Evolutionary conservation across 2,888 invertebrate genomes (phyloP), one percentile per base, ranked within the genome.

Genomic region (Drosophila leonis): DNA sequence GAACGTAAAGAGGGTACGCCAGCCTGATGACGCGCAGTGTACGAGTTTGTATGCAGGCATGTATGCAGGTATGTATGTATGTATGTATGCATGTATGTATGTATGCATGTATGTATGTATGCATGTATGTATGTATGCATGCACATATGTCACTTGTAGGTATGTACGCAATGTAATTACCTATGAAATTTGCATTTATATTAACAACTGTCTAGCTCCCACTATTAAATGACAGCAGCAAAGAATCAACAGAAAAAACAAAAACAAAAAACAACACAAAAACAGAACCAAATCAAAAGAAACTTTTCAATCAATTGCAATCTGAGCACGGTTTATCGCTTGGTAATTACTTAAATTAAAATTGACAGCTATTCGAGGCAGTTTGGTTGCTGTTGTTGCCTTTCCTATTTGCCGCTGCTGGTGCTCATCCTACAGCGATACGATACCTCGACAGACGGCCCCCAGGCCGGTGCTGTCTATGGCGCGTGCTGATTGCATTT

Each of bases 401-500:
- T 29, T 18, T 29, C n/a, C 10, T n/a, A 31, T 29, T 48, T 18
- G 49, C 9, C 27, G 5, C 13, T 4, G 31, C 18, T 15, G 24
- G 7, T 29, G 18, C 31, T 24, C 51, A 35, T 35, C 15, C 24
- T 24, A 35, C 10, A 10, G 35, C 35, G 8, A 9, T 35, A 24
- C 35, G 8, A 9, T 35, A 24, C 15, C 35, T 35, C 24, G 20
- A 15, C 51, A 52, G 51, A 35, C 51, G 51, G 35, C 51, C 35
- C 51, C 51, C 51, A 24, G 51, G 29, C 63, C 10, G 7, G 7
- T 24, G 31, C 37, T 52, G 59, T 63, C 41, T 65, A 60, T 78
- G 77, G 68, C 83, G 82, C 87, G 84, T 84, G 84, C 80, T 82
- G 81, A 82, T 79, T 87, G 90, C 90, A 87, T 90, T 90, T 90